Evolutionary conservation across 1,140 invertebrate genomes (phyloP), one percentile per base, ranked within the genome.

Genomic region (Drosophila teissieri): DNA sequence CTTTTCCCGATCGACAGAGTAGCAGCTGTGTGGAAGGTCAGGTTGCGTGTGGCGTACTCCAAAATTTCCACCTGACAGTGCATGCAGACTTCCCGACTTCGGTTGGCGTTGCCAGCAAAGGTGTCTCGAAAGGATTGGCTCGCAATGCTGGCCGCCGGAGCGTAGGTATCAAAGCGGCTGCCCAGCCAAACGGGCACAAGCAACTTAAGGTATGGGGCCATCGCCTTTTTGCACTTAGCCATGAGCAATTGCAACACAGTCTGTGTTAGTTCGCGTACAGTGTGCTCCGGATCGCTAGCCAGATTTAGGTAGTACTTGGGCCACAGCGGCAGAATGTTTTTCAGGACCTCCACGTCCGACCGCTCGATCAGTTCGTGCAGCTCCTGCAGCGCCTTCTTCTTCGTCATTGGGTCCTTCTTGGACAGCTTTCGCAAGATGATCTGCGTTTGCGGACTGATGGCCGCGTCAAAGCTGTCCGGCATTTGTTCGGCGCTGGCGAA

Each of bases 331-430:
- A 98, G 92, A 11, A 96, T 93, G 48, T 93, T 92, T 89, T 95
- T 95, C 0, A 97, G 88, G 14, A 92, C 86, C 19, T 95, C 94
- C 14, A 94, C 80, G 72, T 95, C 93, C 36, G 94, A 93, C 67
- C 94, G 93, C 78, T 93, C 93, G 69, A 96, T 95, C 4, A 96
- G 80, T 6, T 94, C 93, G 39, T 93, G 92, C 91, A 97, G 96
- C 92, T 98, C 96, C 93, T 97, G 95, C 17, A 97, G 91, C 4
- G 96, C 96, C 95, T 98, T 98, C 37, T 96, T 94, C 92, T 97
- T 98, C 4, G 97, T 98, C 2, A 95, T 95, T 4, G 94, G 92
- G 94, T 98, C 97, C 91, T 96, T 97, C 91, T 98, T 98, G 22
- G 94, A 95, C 92, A 98, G 94, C 93, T 96, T 96, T 62, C 95